Evolutionary conservation across 2,888 invertebrate genomes (phyloP), one percentile per base, ranked within the genome.

Genomic region (Adineta ricciae): DNA sequence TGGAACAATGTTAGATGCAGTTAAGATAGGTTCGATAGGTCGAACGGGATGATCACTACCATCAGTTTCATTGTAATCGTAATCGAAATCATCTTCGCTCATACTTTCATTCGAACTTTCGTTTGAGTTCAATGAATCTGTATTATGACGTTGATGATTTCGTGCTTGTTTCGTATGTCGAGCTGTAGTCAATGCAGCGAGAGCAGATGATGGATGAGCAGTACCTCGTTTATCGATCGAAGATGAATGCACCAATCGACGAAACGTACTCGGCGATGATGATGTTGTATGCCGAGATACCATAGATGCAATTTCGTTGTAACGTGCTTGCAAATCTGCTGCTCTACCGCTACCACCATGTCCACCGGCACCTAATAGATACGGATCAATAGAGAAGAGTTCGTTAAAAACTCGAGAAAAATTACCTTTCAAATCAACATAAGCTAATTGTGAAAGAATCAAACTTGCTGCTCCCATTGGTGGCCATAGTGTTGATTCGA

Each of bases 391-490:
- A 4, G n/a, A n/a, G n/a, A 7, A 27, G 11, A 5, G 2, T 8
- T 8, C 24, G 38, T 82, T n/a, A 19, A 9, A 21, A 21, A 32
- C 5, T 21, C 2, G 7, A 27, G 19, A 27, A 56, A 32, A 78
- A 86, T 86, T 87, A 91, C 91, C 91, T 88, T 90, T 90, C 87
- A 91, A 89, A 86, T 90, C 90, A 73, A 91, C 89, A 87, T 91
- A 91, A 85, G 91, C 89, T 21, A 91, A 89, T 83, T 90, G 90
- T 84, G 90, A 89, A 84, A 91, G 88, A 38, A 91, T 89, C 38
- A 91, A 88, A 16, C 90, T 89, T 89, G 91, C 89, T 36, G 90
- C 89, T 41, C 91, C 91, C 38, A 90, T 90, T n/a, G 91, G 91
- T 5, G 91, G 91, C 91, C 91, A 91, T 16, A 89, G 88, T 19